phyloP scores from a whole-genome alignment of 2,797 vertebrate species.

The Erethizon dorsatum region DNA sequence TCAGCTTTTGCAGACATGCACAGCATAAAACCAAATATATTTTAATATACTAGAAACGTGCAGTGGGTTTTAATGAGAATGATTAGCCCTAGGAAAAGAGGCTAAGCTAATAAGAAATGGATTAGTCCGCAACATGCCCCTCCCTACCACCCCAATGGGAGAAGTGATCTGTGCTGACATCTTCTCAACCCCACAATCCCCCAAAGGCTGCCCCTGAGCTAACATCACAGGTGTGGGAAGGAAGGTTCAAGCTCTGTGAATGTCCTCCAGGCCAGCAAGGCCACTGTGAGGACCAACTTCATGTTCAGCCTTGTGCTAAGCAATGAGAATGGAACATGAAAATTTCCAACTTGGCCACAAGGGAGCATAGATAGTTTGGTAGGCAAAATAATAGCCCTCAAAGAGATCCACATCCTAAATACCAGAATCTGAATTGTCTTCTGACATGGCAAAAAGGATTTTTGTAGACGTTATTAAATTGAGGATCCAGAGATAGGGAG shows the following conservation, averaged over 20 bases:
- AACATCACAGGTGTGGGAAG: not conserved
- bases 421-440: not conserved
- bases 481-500: not conserved
- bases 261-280: not conserved
- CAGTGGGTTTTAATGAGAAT: not conserved
- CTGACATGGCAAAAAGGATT: not conserved
- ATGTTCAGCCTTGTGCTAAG: not conserved
- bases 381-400: not conserved
- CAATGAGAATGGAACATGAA: not conserved
- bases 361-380: not conserved
- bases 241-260: not conserved
- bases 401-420: not conserved
- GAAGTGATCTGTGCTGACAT: not conserved
- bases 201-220: no score
- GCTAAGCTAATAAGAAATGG: fast-evolving
- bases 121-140: not conserved
- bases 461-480: not conserved
- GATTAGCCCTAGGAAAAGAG: conserved; percentile 47
- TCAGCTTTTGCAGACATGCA: conserved; percentile 20
- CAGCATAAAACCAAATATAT: conserved; percentile 67
- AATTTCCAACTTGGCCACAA: not conserved
- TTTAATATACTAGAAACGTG: conserved; percentile 42
- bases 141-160: fast-evolving
- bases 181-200: no score
- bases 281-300: not conserved